Evolutionary conservation across 1,140 invertebrate species (phyloP).

Genomic region (Sesamia nonagrioides): DNA sequence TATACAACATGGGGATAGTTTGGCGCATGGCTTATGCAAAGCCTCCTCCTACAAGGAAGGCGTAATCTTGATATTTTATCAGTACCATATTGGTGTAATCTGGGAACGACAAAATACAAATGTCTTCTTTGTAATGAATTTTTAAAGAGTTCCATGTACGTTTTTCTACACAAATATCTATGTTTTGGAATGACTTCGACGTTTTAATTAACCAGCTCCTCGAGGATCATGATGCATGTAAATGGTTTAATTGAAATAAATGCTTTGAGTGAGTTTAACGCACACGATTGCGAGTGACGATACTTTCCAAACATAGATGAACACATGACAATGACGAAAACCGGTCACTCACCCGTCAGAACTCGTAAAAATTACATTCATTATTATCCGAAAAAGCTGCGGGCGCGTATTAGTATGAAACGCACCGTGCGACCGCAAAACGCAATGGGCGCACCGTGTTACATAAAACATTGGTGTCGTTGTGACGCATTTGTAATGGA

Average conservation of each 20-base stretch:
- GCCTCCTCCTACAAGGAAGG: background rate
- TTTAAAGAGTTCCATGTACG: too few relatives aligned
- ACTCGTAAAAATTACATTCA: slow-evolving; percentile 10
- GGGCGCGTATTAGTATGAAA: slow-evolving; percentile 22
- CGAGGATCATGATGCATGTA: too few relatives aligned
- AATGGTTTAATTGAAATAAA: too few relatives aligned
- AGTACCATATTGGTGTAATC: background rate
- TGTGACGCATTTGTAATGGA: slow-evolving; percentile 31
- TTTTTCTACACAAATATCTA: too few relatives aligned
- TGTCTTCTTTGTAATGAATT: too few relatives aligned
- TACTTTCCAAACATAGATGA: background rate
- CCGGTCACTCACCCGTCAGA: slow-evolving; percentile 5
- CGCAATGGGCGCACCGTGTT: slow-evolving; percentile 35
- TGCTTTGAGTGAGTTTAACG: background rate
- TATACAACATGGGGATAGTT: slow-evolving; percentile 2
- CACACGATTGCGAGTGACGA: too few relatives aligned
- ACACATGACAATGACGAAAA: background rate
- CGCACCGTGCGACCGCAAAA: slow-evolving; percentile 27
- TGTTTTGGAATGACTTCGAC: too few relatives aligned
- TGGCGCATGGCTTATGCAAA: background rate
- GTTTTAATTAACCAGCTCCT: too few relatives aligned
- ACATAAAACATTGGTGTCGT: slow-evolving; percentile 39
- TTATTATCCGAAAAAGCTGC: background rate
- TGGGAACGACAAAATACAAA: too few relatives aligned
- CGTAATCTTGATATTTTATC: background rate